Evolutionary conservation across 2,113 vertebrate species (phyloP).

Genomic region (Rhinolophus ferrumequinum): DNA sequence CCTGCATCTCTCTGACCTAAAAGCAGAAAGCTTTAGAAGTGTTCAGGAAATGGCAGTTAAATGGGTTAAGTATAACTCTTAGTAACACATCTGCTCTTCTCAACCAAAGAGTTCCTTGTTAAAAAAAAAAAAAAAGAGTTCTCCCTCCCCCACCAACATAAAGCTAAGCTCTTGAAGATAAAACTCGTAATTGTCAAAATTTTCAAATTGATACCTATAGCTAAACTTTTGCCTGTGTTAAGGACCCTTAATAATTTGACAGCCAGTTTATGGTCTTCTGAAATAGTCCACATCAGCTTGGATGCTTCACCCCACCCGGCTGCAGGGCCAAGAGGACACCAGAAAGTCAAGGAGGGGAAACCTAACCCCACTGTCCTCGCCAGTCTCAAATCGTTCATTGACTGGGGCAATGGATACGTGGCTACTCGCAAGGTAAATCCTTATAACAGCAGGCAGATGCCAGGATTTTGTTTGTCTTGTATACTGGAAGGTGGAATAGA

Average conservation of each 20-base stretch:
- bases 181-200: not conserved
- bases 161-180: not conserved
- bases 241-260: not conserved
- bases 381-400: not conserved
- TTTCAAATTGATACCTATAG: not conserved
- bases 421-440: not conserved
- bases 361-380: fast-evolving
- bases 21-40: not conserved
- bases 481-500: not conserved
- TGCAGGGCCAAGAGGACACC: no score
- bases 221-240: not conserved
- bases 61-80: not conserved
- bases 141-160: not conserved
- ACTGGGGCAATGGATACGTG: not conserved
- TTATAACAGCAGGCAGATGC: no score
- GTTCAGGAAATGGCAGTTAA: conserved; percentile 30
- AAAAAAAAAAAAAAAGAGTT: not conserved
- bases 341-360: not conserved
- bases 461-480: not conserved
- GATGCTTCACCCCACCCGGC: fast-evolving
- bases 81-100: not conserved
- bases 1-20: not conserved
- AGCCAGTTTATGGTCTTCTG: not conserved
- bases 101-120: not conserved
- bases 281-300: not conserved